Percentiles rank a stretch among this genome's conserved stretches.
Conservation (phyloP, 1,140 invertebrate genomes). For the Cardiocondyla obscurior region DNA sequence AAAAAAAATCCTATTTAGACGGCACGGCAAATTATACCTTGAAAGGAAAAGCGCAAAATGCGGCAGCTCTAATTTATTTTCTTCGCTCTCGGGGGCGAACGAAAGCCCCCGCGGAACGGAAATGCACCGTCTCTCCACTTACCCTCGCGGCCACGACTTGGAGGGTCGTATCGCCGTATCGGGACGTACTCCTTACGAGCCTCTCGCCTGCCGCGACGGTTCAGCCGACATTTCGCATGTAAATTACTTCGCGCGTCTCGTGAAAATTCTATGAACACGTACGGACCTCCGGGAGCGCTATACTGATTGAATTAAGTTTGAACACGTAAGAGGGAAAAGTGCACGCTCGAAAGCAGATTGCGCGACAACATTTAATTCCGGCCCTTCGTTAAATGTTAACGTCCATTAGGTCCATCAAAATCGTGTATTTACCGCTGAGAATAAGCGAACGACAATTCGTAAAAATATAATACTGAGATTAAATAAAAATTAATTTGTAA, state of each 20-base stretch:
- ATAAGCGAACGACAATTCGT: not conserved
- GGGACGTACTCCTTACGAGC: not conserved
- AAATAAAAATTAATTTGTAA: not conserved
- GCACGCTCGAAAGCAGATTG: not conserved
- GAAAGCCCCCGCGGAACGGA: not conserved
- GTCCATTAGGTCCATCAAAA: not conserved
- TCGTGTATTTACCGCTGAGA: not conserved
- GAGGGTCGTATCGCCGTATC: slow-evolving; percentile 17
- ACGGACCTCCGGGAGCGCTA: slow-evolving; percentile 19
- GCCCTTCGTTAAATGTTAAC: not conserved
- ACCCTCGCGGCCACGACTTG: not conserved
- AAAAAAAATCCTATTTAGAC: slow-evolving; percentile 50
- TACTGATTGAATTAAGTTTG: slow-evolving; percentile 47
- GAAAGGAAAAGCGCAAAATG: slow-evolving; percentile 60
- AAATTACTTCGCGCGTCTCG: slow-evolving; percentile 52
- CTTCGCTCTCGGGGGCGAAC: slow-evolving; percentile 21
- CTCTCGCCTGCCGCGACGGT: slow-evolving; percentile 6
- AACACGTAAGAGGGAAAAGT: slow-evolving; percentile 30
- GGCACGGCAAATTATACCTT: slow-evolving; percentile 69
- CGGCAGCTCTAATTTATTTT: slow-evolving; percentile 66
- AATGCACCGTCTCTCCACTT: slow-evolving; percentile 35
- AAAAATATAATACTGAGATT: not conserved
- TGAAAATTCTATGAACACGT: slow-evolving; percentile 59
- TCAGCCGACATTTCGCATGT: slow-evolving; percentile 54
- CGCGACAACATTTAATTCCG: not conserved